These are phyloP conservation scores for Tachycineta bicolor DNA, from an alignment of 2,113 vertebrate species.

Conservation along the genomic window DNA sequence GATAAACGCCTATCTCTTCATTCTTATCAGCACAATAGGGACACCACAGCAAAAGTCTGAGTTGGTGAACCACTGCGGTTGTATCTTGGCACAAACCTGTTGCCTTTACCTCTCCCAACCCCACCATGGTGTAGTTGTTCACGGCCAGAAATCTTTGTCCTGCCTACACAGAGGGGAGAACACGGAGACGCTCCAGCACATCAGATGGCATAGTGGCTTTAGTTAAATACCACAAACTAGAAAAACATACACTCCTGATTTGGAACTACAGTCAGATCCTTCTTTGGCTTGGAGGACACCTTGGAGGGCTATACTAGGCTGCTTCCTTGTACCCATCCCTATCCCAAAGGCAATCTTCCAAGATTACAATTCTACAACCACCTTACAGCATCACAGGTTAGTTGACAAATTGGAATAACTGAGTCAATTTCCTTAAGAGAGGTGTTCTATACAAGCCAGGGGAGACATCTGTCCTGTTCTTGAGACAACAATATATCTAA, in stretches of 20 bases:
- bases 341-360: background rate
- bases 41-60: background rate
- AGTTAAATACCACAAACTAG: background rate
- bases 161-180: background rate
- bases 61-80: background rate
- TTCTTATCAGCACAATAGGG: background rate
- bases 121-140: accelerated
- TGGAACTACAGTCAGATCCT: background rate
- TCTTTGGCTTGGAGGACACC: background rate
- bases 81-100: background rate
- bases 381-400: background rate
- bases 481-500: background rate
- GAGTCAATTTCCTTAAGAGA: background rate
- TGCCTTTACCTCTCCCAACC: background rate
- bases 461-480: background rate
- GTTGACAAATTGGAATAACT: background rate
- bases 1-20: background rate
- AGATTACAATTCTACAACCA: background rate
- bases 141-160: background rate
- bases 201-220: background rate
- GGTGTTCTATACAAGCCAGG: background rate
- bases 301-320: background rate
- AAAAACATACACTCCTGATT: background rate
- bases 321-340: background rate
- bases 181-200: background rate